These are phyloP conservation scores for Hemibagrus wyckioides DNA, from an alignment of 2,113 vertebrate genomes.

Conservation along the genomic window DNA sequence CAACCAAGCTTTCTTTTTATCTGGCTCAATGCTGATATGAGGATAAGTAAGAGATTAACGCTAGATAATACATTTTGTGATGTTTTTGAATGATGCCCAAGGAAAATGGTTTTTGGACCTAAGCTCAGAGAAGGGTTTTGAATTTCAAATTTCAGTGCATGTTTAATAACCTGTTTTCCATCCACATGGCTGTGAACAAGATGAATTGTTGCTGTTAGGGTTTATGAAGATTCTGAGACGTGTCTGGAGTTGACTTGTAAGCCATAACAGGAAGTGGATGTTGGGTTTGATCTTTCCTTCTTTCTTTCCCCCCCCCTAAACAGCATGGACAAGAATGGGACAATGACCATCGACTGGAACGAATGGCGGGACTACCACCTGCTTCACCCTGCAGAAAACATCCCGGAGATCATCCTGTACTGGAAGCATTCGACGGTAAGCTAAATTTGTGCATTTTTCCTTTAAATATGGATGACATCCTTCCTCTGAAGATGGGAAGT, in stretches of 20 bases:
- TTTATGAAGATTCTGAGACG: not conserved
- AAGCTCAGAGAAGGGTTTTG: not conserved
- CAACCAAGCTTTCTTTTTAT: too few species aligned
- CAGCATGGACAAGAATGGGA: constrained; percentile 97
- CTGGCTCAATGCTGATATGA: not conserved
- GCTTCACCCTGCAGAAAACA: constrained; percentile 89
- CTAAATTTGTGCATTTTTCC: not conserved
- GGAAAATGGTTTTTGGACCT: not conserved
- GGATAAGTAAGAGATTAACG: not conserved
- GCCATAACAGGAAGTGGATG: not conserved
- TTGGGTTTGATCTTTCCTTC: not conserved
- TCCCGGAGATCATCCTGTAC: constrained; percentile 95
- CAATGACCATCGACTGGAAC: constrained; percentile 96
- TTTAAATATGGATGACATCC: not conserved
- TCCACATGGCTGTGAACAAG: not conserved
- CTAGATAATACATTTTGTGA: not conserved
- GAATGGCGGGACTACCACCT: constrained; percentile 96
- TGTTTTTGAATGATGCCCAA: not conserved
- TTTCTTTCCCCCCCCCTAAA: not conserved
- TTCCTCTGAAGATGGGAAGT: not conserved
- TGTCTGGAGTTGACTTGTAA: not conserved
- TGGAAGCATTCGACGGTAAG: constrained; percentile 97
- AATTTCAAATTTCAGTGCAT: not conserved
- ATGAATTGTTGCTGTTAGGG: not conserved
- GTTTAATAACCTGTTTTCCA: not conserved